These are phyloP conservation scores for Xiphophorus couchianus DNA, from an alignment of 2,113 vertebrate species.

Conservation along the genomic window DNA sequence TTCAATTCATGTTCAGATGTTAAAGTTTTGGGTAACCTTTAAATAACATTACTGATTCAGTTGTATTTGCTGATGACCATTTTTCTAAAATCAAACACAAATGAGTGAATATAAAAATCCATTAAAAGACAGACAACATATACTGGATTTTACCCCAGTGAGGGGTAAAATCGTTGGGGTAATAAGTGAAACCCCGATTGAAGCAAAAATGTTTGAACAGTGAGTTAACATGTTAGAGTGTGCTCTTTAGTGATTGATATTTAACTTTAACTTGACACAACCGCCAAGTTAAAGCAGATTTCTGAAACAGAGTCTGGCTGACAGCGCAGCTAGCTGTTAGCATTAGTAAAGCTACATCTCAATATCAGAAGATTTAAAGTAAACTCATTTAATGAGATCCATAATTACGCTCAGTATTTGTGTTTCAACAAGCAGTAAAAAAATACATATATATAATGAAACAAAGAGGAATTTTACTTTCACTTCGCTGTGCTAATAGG, in stretches of 20 bases:
- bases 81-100: not conserved
- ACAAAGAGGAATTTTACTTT: constrained; percentile 8
- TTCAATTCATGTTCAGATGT: not conserved
- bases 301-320: not conserved
- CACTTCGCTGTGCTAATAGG: constrained; percentile 37
- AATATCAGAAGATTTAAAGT: not conserved
- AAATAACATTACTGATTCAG: not conserved
- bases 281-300: not conserved
- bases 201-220: not conserved
- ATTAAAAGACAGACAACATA: not conserved
- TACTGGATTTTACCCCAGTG: not conserved
- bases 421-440: not conserved
- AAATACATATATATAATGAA: not conserved
- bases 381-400: not conserved
- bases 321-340: constrained; percentile 23
- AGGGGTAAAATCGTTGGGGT: not conserved
- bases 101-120: not conserved
- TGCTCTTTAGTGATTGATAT: not conserved
- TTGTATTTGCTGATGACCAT: not conserved
- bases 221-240: not conserved
- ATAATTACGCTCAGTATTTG: not conserved
- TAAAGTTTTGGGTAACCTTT: not conserved
- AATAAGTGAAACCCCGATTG: not conserved
- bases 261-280: not conserved
- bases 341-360: not conserved